Base-by-base conservation (phyloP, 2,797 vertebrate genomes). In the Octomys mimax region DNA sequence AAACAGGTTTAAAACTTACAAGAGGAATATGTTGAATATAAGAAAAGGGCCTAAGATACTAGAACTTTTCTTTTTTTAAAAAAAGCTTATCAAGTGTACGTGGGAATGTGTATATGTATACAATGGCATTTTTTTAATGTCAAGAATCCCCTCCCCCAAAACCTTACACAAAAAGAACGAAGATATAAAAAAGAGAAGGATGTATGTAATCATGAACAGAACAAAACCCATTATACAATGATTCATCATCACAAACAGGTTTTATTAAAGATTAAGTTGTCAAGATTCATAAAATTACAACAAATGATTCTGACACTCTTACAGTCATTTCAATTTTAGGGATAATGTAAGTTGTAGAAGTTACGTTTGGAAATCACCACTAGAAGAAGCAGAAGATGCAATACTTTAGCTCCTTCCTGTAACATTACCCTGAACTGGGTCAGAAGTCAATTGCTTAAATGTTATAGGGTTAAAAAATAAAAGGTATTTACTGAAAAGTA, bases 191-290 rank as follows among this genome's bases (percentile, higher is more conserved):
- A 61, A 70, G 19, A 87, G 89, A 95, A 91, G 61, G 46, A 92
- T 61, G 1, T 39, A 59, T 16, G n/a, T 5, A 92, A 59, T 70
- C 62, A 79, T 49, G 77, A 86, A 46, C 14, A 90, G 66, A 95
- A 96, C 71, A 96, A 94, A 95, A 31, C 64, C 87, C 84, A 59
- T 91, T 62, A 77, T 26, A 73, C 39, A 94, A 91, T 81, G 94
- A 92, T 26, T 91, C 91, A 94, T 14, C 64, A 83, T 64, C 42
- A 87, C 42, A 92, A 95, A 95, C 26, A 82, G 71, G 88, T 81
- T 62, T 93, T 80, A 70, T 75, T 90, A 89, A 96, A 87, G 62
- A 92, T 71, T 77, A 95, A 94, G 88, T 84, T 90, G 62, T 89
- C 39, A 70, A 93, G 68, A 81, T 6, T 91, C 68, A 94, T 83